A percentile compares a stretch with the other conserved stretches of the same genome.
These are phyloP conservation scores for Triops longicaudatus DNA, from an alignment of 1,140 invertebrate genomes.

Conservation along the genomic window DNA sequence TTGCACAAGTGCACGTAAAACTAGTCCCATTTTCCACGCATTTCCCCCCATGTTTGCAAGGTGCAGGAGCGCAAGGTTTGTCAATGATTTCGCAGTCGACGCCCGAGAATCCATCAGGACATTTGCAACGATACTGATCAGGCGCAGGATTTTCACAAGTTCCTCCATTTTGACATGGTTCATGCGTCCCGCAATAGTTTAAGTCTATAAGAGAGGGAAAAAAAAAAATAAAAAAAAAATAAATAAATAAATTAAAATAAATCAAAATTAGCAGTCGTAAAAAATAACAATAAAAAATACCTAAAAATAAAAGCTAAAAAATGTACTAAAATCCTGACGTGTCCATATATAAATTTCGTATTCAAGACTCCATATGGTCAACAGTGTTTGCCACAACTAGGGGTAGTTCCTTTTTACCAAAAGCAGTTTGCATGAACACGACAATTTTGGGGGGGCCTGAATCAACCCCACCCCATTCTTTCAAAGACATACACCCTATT, in stretches of 20 bases:
- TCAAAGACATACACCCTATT: neutral
- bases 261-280: too few relatives aligned
- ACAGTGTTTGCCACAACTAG: conserved; percentile 8
- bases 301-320: too few relatives aligned
- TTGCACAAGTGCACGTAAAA: conserved; percentile 42
- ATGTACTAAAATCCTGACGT: neutral
- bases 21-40: conserved; percentile 42
- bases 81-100: conserved; percentile 47
- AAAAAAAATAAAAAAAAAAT: conserved; percentile 3
- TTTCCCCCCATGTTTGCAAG: conserved; percentile 50
- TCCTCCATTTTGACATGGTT: conserved; percentile 43
- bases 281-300: too few relatives aligned
- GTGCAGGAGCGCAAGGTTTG: conserved; percentile 42
- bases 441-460: neutral
- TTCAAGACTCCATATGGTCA: neutral
- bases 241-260: too few relatives aligned
- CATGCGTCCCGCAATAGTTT: conserved; percentile 38
- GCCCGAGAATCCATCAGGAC: conserved; percentile 39
- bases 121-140: conserved; percentile 41
- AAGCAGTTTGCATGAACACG: neutral
- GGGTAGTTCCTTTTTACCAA: neutral
- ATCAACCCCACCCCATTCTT: neutral
- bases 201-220: conserved; percentile 30
- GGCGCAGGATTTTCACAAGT: conserved; percentile 41
- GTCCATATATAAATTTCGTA: neutral